Percentiles rank a stretch among this genome's conserved stretches.
Conservation (phyloP, 2,888 invertebrate species). For the Pristionchus mayeri region DNA sequence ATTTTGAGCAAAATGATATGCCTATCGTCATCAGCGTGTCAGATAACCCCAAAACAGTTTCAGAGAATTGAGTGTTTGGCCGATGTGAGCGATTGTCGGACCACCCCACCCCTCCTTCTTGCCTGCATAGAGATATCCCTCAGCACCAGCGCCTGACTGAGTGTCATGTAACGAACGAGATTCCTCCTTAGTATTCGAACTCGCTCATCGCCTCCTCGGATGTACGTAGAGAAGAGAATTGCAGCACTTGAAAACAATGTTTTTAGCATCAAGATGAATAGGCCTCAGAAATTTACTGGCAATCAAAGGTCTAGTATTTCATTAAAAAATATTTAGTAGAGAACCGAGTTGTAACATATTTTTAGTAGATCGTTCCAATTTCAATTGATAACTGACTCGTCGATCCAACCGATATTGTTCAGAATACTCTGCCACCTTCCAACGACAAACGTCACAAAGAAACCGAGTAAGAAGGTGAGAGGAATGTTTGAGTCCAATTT, state of each 20-base stretch:
- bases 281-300: too few relatives aligned
- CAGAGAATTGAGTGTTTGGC: not conserved
- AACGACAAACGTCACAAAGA: conserved; percentile 68
- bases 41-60: too few relatives aligned
- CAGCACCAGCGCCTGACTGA: conserved; percentile 65
- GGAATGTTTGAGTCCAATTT: conserved; percentile 67
- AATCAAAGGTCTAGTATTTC: too few relatives aligned
- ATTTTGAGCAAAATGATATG: too few relatives aligned
- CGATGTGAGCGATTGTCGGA: too few relatives aligned
- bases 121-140: conserved; percentile 68
- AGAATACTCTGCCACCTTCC: conserved; percentile 66
- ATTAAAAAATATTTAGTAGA: too few relatives aligned
- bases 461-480: conserved; percentile 57
- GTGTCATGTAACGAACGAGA: conserved; percentile 62
- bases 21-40: too few relatives aligned
- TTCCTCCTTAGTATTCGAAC: conserved; percentile 60
- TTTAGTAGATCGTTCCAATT: too few relatives aligned
- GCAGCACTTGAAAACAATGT: conserved; percentile 68
- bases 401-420: conserved; percentile 68
- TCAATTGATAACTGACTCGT: conserved; percentile 56
- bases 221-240: conserved; percentile 64
- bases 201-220: conserved; percentile 61
- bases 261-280: too few relatives aligned
- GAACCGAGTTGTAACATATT: too few relatives aligned
- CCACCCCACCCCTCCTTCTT: too few relatives aligned